Conservation (phyloP, 2,888 invertebrate genomes). For the Spodoptera picta region DNA sequence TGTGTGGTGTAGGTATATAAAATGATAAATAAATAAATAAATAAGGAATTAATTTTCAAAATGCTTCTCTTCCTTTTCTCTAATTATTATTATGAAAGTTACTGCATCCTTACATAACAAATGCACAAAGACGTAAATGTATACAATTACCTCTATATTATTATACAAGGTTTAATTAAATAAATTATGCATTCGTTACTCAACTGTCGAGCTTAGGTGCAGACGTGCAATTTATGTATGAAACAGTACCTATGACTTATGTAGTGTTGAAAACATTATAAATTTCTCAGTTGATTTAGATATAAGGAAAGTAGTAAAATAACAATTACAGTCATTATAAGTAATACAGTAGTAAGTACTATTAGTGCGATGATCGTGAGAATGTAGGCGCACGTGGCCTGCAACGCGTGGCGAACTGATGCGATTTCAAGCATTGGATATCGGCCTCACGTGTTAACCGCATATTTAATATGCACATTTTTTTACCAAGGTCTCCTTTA, state of each 20-base stretch:
- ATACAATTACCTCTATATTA: constrained; percentile 1
- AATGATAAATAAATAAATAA: no score
- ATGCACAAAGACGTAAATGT: neutral
- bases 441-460: constrained; percentile 53
- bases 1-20: no score
- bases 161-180: constrained; percentile 12
- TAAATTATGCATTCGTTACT: constrained; percentile 13
- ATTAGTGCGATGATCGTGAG: constrained; percentile 31
- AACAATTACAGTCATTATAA: constrained; percentile 12
- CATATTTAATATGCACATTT: constrained; percentile 29
- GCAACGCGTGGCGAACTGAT: constrained; percentile 60
- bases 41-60: no score
- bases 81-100: no score
- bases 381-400: constrained; percentile 45
- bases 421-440: constrained; percentile 57
- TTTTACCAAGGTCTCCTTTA: constrained; percentile 8
- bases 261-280: neutral
- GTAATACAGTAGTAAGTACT: neutral
- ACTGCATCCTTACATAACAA: no score
- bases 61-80: no score
- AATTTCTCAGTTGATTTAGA: constrained; percentile 3
- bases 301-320: constrained; percentile 23
- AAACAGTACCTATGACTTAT: constrained; percentile 10
- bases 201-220: constrained; percentile 1
- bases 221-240: neutral